Percentiles rank a stretch among this genome's conserved stretches.
phyloP scores from a whole-genome alignment of 2,888 invertebrate genomes.

The Trichogramma dendrolimi region DNA sequence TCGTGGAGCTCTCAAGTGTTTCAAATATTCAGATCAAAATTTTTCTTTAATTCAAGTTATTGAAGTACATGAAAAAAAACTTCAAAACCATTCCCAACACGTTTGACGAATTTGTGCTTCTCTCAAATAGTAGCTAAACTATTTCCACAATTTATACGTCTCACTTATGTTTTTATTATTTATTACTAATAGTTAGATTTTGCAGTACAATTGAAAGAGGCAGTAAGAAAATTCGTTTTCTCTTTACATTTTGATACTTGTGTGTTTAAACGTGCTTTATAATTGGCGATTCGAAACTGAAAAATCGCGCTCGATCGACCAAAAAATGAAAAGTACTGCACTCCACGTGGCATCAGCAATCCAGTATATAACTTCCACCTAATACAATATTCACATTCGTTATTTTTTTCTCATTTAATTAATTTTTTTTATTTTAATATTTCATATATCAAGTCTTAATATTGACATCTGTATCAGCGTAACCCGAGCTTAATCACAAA shows the following conservation, averaged over 20 bases:
- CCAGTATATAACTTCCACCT: slow-evolving; percentile 17
- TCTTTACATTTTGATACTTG: slow-evolving; percentile 2
- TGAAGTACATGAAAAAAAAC: too few relatives aligned
- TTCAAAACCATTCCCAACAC: too few relatives aligned
- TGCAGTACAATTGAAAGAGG: slow-evolving; percentile 27
- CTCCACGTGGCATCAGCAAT: slow-evolving; percentile 26
- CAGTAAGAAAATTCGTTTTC: slow-evolving; percentile 27
- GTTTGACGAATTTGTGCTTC: too few relatives aligned
- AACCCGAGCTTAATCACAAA: slow-evolving; percentile 27
- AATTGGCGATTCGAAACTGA: slow-evolving; percentile 26
- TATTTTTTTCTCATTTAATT: too few relatives aligned
- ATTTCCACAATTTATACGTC: slow-evolving; percentile 24
- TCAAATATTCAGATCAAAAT: slow-evolving; percentile 13
- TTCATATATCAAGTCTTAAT: slow-evolving; percentile 20
- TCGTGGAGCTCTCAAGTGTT: slow-evolving; percentile 28
- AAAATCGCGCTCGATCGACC: slow-evolving; percentile 23
- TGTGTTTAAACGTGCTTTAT: slow-evolving; percentile 14
- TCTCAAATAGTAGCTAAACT: too few relatives aligned
- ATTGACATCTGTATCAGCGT: slow-evolving; percentile 30
- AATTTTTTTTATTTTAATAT: slow-evolving; percentile 14
- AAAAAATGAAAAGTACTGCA: slow-evolving; percentile 26
- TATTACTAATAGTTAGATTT: too few relatives aligned
- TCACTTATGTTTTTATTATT: slow-evolving; percentile 10
- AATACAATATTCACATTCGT: too few relatives aligned
- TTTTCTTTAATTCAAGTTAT: slow-evolving; percentile 7